Evolutionary conservation across 2,888 invertebrate genomes (phyloP).

Genomic region (Phengaris alcon): DNA sequence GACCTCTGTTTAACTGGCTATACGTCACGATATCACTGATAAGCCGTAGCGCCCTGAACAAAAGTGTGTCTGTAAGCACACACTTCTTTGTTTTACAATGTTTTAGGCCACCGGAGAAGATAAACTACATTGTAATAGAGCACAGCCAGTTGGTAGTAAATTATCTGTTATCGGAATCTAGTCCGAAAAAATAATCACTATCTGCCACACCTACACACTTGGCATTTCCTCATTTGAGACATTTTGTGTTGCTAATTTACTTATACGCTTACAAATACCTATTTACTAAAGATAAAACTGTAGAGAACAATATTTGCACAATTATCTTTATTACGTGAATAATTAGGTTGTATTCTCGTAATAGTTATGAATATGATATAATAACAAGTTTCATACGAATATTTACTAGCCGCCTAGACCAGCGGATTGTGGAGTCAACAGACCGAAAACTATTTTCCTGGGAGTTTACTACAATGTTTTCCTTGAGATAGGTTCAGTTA

Average conservation of each 20-base stretch:
- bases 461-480: not conserved
- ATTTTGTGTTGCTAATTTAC: not conserved
- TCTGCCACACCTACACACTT: not conserved
- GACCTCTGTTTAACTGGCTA: not conserved
- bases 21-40: not conserved
- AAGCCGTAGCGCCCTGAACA: not conserved
- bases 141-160: too few species aligned
- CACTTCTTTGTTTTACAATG: not conserved
- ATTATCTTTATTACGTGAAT: too few species aligned
- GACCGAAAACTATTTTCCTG: constrained; percentile 15
- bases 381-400: not conserved
- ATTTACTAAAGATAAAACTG: not conserved
- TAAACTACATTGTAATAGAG: not conserved
- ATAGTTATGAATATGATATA: not conserved
- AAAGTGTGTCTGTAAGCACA: not conserved
- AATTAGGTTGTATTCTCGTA: too few species aligned
- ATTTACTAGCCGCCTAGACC: not conserved
- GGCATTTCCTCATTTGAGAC: not conserved
- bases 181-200: not conserved
- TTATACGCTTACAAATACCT: not conserved
- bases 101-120: not conserved
- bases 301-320: not conserved
- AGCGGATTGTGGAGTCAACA: not conserved
- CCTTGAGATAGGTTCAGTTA: constrained; percentile 9
- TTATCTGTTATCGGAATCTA: not conserved